A percentile compares a stretch with the other conserved stretches of the same genome.
Conservation (phyloP, 2,797 vertebrate genomes). For the Enteromius thamalakanensis region DNA sequence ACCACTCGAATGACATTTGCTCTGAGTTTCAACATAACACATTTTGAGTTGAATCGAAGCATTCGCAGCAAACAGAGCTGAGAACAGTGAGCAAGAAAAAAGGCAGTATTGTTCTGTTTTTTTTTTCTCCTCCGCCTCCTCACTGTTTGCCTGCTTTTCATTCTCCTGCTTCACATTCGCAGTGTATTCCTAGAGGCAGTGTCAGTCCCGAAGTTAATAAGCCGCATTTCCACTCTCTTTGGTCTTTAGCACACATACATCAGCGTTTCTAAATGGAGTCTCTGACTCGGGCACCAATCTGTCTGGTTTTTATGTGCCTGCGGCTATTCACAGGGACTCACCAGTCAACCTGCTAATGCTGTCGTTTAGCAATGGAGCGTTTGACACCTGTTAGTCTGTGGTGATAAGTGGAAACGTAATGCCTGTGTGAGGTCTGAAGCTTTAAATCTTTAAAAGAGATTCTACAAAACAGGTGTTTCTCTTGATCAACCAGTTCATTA, state of each 20-base stretch:
- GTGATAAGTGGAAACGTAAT: conserved; percentile 48
- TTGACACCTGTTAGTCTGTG: conserved; percentile 55
- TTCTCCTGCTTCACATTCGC: conserved; percentile 13
- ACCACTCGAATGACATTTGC: background rate
- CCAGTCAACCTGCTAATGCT: conserved; percentile 52
- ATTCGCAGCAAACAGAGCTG: conserved; percentile 40
- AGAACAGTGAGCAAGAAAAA: conserved; percentile 29
- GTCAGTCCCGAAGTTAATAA: conserved; percentile 54
- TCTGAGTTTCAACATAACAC: background rate
- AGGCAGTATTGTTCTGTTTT: conserved; percentile 39
- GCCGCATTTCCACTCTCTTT: conserved; percentile 41
- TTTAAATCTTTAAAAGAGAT: conserved; percentile 37
- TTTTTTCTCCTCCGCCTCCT: background rate
- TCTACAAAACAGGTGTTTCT: conserved; percentile 44
- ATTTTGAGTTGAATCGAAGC: conserved; percentile 23
- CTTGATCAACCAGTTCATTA: background rate
- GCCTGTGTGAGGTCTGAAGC: conserved; percentile 38
- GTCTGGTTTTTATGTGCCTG: conserved; percentile 67
- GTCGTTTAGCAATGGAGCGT: conserved; percentile 53
- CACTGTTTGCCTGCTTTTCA: conserved; percentile 25
- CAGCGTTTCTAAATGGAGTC: conserved; percentile 64
- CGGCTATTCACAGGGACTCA: conserved; percentile 65
- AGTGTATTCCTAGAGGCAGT: conserved; percentile 46
- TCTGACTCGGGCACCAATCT: conserved; percentile 51
- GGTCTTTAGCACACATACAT: conserved; percentile 70